Conservation (phyloP, 1,140 invertebrate species). For the Eriosoma lanigerum region DNA sequence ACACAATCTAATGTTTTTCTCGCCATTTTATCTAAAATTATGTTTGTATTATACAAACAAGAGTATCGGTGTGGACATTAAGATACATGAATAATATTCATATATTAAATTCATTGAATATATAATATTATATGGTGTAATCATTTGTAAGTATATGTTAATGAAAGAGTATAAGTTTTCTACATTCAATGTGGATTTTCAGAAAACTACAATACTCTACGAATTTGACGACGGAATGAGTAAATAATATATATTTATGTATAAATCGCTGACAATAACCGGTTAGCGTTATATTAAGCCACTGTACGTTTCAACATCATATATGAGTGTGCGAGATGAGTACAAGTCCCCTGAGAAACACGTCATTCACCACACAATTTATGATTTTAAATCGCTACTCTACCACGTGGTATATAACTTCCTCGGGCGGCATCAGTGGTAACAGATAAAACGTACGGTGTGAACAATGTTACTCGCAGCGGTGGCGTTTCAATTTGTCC, state of each 20-base stretch:
- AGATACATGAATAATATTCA: neutral
- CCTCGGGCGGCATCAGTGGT: neutral
- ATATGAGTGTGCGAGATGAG: too few relatives aligned
- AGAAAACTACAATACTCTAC: too few relatives aligned
- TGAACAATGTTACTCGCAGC: constrained; percentile 45
- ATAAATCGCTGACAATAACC: neutral
- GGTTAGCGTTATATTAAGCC: neutral
- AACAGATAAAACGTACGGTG: neutral
- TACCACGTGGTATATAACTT: neutral
- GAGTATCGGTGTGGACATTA: neutral
- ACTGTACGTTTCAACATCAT: neutral
- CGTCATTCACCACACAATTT: too few relatives aligned
- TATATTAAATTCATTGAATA: too few relatives aligned
- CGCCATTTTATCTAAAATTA: neutral
- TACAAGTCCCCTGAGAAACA: too few relatives aligned
- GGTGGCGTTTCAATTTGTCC: constrained; percentile 49
- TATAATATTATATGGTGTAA: too few relatives aligned
- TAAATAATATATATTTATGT: too few relatives aligned
- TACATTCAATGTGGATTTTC: too few relatives aligned
- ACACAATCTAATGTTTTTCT: neutral
- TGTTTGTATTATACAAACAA: neutral
- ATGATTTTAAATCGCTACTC: too few relatives aligned
- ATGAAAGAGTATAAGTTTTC: too few relatives aligned
- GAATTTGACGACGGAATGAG: too few relatives aligned
- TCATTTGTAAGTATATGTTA: too few relatives aligned